phyloP scores from a whole-genome alignment of 2,888 invertebrate genomes.

The Drosophila ezoana region DNA sequence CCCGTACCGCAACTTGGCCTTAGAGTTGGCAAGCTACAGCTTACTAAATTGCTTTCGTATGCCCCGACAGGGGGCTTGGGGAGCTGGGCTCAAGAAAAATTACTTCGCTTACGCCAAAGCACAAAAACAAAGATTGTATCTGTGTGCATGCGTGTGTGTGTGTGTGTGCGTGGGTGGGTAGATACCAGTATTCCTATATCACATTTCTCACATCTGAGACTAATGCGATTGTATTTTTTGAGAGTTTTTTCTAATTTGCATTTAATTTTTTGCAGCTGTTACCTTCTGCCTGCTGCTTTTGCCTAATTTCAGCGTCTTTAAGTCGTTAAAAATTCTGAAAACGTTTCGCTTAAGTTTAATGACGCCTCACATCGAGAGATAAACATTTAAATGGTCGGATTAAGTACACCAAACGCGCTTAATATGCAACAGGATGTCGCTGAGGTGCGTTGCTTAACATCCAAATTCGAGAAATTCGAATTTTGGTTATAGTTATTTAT shows the following conservation, averaged over 20 bases:
- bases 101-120: slow-evolving; percentile 57
- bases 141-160: slow-evolving; percentile 33
- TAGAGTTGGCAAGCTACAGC: slow-evolving; percentile 65
- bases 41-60: slow-evolving; percentile 74
- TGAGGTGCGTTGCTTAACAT: slow-evolving; percentile 7
- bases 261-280: slow-evolving; percentile 82
- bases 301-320: slow-evolving; percentile 62
- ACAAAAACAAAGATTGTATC: slow-evolving; percentile 54
- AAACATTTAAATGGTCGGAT: slow-evolving; percentile 61
- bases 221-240: slow-evolving; percentile 76
- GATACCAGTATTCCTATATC: slow-evolving; percentile 68
- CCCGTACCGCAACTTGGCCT: slow-evolving; percentile 59
- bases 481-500: too few relatives aligned
- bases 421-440: slow-evolving; percentile 68
- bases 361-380: slow-evolving; percentile 70
- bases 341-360: slow-evolving; percentile 71
- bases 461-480: too few relatives aligned
- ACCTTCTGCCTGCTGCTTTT: slow-evolving; percentile 47
- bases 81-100: slow-evolving; percentile 72
- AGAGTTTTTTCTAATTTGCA: slow-evolving; percentile 79
- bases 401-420: slow-evolving; percentile 45
- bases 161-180: slow-evolving; percentile 25
- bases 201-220: slow-evolving; percentile 81
- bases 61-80: slow-evolving; percentile 14
- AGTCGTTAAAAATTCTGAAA: slow-evolving; percentile 73